A percentile compares a stretch with the other conserved stretches of the same genome.
phyloP scores from a whole-genome alignment of 2,797 vertebrate genomes.

The Paramormyrops hopkinsi region DNA sequence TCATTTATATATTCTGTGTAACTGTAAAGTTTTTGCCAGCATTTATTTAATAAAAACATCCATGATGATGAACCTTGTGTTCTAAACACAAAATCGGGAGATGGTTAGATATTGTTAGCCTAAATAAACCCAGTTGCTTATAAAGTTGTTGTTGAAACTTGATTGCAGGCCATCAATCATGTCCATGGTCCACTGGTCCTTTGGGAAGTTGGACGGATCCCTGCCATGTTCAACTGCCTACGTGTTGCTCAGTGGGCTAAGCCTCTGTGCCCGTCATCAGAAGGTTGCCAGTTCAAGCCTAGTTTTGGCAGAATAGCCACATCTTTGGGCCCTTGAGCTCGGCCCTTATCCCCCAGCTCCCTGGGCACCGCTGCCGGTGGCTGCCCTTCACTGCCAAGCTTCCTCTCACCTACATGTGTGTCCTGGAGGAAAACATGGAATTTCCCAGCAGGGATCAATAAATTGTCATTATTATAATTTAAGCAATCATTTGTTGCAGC shows the following conservation, averaged over 20 bases:
- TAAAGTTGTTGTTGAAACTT: background rate
- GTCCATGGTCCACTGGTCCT: background rate
- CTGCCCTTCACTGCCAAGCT: no score
- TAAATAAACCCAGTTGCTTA: no score
- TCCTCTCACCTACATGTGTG: background rate
- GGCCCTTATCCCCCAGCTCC: background rate
- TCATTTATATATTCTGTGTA: no score
- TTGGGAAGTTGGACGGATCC: background rate
- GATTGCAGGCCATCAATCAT: background rate
- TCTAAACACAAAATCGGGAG: no score
- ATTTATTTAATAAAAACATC: no score
- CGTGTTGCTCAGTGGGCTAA: background rate
- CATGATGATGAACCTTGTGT: no score
- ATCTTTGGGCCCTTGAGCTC: background rate
- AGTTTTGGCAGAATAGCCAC: background rate
- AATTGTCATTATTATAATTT: background rate
- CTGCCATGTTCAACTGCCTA: background rate
- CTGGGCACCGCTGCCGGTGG: no score
- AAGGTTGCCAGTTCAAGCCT: background rate
- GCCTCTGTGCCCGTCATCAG: background rate
- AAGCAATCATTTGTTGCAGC: background rate
- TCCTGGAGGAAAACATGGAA: background rate
- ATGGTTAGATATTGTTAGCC: no score
- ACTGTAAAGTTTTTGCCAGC: no score
- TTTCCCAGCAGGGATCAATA: background rate